These are phyloP conservation scores for Beris morrisii DNA, from an alignment of 2,888 invertebrate genomes.

Conservation along the genomic window DNA sequence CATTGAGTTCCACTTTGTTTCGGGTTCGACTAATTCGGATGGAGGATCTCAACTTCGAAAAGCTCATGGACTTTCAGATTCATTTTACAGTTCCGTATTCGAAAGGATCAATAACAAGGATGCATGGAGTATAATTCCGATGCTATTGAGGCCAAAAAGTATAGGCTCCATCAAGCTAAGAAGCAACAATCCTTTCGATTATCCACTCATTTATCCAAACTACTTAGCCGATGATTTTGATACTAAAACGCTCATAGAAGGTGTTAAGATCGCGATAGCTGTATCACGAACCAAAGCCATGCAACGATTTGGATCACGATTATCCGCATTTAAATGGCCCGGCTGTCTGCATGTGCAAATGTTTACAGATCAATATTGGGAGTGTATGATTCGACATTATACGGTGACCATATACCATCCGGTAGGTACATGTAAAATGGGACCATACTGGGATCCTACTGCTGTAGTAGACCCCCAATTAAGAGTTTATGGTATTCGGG, in stretches of 20 bases:
- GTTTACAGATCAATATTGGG: constrained; percentile 79
- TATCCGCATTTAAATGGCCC: constrained; percentile 74
- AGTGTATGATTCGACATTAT: constrained; percentile 83
- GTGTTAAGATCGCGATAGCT: constrained; percentile 80
- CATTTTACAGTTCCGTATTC: constrained; percentile 74
- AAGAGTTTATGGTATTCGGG: constrained; percentile 76
- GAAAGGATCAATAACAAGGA: constrained; percentile 75
- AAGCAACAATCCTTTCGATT: constrained; percentile 81
- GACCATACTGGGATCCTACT: constrained; percentile 79
- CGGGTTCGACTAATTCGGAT: constrained; percentile 84
- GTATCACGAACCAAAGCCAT: constrained; percentile 80
- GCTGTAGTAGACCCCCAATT: constrained; percentile 82
- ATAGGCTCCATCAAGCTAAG: constrained; percentile 79
- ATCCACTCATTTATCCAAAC: constrained; percentile 89
- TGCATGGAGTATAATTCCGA: constrained; percentile 82
- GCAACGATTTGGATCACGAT: constrained; percentile 69
- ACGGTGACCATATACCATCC: constrained; percentile 86
- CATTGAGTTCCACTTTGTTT: constrained; percentile 86
- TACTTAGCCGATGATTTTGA: constrained; percentile 83
- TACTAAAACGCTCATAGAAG: constrained; percentile 77
- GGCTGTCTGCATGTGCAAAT: constrained; percentile 70
- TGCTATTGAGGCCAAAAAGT: constrained; percentile 82
- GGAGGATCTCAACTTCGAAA: constrained; percentile 80
- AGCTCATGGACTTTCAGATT: constrained; percentile 74
- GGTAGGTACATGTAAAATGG: constrained; percentile 87